These are phyloP conservation scores for Prolemur simus DNA, from an alignment of 2,113 vertebrate genomes.

Conservation along the genomic window DNA sequence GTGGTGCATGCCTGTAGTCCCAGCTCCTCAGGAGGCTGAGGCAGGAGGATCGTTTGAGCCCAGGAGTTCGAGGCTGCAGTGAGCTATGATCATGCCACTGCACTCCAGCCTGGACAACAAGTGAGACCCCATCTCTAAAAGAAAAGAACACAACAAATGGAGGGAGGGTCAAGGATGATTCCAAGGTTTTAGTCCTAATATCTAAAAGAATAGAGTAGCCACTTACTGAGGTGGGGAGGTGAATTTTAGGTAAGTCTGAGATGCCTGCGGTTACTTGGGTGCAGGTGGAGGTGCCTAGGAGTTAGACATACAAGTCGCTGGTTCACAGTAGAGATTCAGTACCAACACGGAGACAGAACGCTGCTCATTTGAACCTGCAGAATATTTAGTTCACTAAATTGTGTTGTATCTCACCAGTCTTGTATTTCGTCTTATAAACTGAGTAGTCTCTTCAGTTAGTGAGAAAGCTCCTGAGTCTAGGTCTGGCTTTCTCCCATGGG, in stretches of 20 bases:
- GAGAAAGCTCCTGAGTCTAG: not conserved
- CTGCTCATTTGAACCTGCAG: not conserved
- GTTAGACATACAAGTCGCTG: not conserved
- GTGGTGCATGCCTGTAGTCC: too few species aligned
- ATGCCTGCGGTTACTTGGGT: too few species aligned
- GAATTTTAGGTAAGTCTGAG: not conserved
- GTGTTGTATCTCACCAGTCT: not conserved
- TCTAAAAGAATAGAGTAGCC: not conserved
- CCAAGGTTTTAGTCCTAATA: not conserved
- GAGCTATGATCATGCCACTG: too few species aligned
- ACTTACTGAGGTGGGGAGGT: too few species aligned
- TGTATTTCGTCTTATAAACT: not conserved
- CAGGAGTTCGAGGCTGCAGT: too few species aligned
- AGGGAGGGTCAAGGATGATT: not conserved
- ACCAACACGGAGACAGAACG: fast-evolving
- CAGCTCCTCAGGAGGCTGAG: too few species aligned
- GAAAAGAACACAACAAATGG: too few species aligned
- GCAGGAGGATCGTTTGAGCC: too few species aligned
- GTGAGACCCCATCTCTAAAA: too few species aligned
- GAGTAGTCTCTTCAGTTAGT: fast-evolving
- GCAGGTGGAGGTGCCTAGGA: not conserved
- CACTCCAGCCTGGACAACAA: too few species aligned
- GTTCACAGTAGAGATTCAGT: not conserved
- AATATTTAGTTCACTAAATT: too few species aligned
- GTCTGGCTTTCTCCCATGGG: not conserved